Conservation (phyloP, 2,797 vertebrate species). For the Neopelma chrysocephalum region DNA sequence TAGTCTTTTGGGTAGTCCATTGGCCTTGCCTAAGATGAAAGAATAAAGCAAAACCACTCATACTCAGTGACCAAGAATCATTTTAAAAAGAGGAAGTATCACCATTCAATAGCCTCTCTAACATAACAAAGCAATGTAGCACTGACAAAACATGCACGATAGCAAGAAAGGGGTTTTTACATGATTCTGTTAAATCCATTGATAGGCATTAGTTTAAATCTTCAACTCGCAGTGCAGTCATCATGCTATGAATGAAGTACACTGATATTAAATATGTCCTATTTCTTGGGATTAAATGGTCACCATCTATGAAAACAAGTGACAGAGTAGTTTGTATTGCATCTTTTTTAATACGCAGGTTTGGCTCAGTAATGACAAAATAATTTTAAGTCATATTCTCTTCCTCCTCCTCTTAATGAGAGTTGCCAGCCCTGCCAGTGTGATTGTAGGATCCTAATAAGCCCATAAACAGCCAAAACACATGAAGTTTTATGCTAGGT, state of each 20-base stretch:
- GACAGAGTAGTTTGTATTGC: not conserved
- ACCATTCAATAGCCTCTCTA: not conserved
- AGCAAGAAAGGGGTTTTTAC: not conserved
- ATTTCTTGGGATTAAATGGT: not conserved
- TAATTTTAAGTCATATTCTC: not conserved
- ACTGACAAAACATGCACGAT: not conserved
- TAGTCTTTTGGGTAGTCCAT: constrained; percentile 91
- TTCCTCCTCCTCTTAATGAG: not conserved
- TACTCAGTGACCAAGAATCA: not conserved
- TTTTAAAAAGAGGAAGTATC: not conserved
- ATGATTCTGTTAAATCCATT: not conserved
- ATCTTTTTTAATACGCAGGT: not conserved
- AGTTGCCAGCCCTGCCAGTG: not conserved
- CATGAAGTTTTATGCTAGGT: not conserved
- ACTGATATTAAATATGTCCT: not conserved
- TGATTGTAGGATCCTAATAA: not conserved
- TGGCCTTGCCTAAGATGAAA: constrained; percentile 84
- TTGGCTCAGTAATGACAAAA: not conserved
- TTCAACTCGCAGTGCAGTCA: not conserved
- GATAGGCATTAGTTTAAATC: not conserved
- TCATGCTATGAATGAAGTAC: not conserved
- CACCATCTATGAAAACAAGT: not conserved
- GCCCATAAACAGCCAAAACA: not conserved
- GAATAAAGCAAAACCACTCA: constrained; percentile 15
- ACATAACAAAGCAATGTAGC: not conserved